Conservation (phyloP, 2,113 vertebrate species). For the Brachyhypopomus occidentalis region DNA sequence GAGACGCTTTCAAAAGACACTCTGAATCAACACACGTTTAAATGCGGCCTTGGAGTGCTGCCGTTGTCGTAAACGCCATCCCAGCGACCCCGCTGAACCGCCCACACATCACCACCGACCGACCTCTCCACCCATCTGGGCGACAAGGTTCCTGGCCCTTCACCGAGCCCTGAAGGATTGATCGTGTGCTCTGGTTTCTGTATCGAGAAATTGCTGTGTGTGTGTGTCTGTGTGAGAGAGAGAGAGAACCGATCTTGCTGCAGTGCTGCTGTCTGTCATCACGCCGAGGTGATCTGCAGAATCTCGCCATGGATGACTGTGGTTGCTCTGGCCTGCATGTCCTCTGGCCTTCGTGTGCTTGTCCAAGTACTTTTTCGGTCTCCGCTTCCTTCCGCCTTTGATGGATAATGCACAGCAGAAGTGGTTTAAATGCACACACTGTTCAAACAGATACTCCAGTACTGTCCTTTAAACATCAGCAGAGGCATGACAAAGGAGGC, state of each 20-base stretch:
- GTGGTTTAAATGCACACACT: not conserved
- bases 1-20: not conserved
- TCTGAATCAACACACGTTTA: not conserved
- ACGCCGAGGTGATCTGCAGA: not conserved
- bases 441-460: not conserved
- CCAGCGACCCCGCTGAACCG: not conserved
- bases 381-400: not conserved
- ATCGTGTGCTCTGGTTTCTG: not conserved
- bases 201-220: not conserved
- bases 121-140: too few relatives aligned
- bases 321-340: not conserved
- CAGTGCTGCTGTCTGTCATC: not conserved
- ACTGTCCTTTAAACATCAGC: not conserved
- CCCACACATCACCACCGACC: not conserved
- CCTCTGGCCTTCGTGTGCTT: not conserved
- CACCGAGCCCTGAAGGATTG: not conserved
- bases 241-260: not conserved
- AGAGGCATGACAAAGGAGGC: conserved; percentile 10
- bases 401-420: not conserved
- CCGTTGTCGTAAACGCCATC: not conserved
- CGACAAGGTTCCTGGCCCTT: not conserved
- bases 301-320: not conserved
- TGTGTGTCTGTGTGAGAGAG: too few relatives aligned
- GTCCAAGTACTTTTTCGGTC: not conserved
- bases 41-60: not conserved